Conservation (phyloP, 1,140 invertebrate genomes). For the Fopius arisanus region DNA sequence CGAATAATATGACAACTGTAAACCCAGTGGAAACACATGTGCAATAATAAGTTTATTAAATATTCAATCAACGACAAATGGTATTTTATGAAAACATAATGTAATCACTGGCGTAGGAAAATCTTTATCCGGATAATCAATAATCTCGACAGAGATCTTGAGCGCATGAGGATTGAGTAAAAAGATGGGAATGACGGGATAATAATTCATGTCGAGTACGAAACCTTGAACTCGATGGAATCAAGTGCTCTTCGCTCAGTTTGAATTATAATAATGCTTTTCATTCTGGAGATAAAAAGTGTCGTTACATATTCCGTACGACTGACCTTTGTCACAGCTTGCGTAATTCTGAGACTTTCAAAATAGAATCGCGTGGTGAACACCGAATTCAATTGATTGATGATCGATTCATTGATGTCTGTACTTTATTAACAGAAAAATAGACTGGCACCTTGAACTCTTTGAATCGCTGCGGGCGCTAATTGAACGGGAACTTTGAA, state of each 20-base stretch:
- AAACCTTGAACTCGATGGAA: background rate
- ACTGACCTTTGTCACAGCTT: background rate
- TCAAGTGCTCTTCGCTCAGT: background rate
- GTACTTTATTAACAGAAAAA: background rate
- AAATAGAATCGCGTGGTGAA: background rate
- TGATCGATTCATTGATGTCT: background rate
- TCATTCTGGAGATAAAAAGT: background rate
- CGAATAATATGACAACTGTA: background rate
- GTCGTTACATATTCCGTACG: background rate
- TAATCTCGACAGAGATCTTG: no score
- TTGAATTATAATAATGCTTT: background rate
- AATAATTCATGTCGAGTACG: background rate
- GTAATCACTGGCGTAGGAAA: no score
- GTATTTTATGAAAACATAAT: no score
- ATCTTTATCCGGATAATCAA: no score
- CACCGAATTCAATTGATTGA: background rate
- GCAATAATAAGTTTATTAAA: background rate
- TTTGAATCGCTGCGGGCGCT: constrained; percentile 2
- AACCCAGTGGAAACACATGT: background rate
- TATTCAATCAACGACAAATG: no score
- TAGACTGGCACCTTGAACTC: constrained; percentile 28
- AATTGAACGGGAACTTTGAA: constrained; percentile 31
- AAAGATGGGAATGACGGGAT: no score
- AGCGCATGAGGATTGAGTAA: no score
- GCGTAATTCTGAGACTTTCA: background rate